phyloP scores from a whole-genome alignment of 2,888 invertebrate species.

The Flexamia atlantica region DNA sequence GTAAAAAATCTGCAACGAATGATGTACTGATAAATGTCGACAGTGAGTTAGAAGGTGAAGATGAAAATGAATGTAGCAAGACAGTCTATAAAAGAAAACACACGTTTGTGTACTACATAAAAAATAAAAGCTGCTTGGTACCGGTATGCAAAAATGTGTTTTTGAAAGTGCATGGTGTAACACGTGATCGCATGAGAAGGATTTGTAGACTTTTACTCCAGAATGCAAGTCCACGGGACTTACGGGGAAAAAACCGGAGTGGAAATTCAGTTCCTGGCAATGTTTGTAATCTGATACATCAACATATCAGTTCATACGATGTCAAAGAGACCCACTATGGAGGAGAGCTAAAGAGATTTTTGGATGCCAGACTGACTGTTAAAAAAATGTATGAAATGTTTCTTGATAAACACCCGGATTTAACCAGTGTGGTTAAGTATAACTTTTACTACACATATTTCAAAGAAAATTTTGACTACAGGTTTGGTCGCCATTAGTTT shows the following conservation, averaged over 20 bases:
- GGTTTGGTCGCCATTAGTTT: conserved; percentile 69
- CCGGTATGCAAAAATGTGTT: conserved; percentile 15
- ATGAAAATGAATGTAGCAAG: not conserved
- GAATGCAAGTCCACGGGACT: conserved; percentile 52
- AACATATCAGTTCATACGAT: conserved; percentile 51
- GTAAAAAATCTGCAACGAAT: conserved; percentile 12
- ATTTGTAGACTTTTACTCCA: conserved; percentile 54
- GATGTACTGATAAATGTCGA: not conserved
- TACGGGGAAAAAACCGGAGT: conserved; percentile 59
- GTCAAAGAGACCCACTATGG: conserved; percentile 67
- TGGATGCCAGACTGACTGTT: conserved; percentile 69
- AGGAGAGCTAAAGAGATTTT: conserved; percentile 63
- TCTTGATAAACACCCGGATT: conserved; percentile 67
- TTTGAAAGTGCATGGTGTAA: conserved; percentile 47
- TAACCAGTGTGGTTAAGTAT: conserved; percentile 68
- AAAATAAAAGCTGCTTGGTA: not conserved
- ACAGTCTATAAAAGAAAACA: conserved; percentile 47
- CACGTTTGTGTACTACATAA: conserved; percentile 37
- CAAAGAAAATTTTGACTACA: conserved; percentile 68
- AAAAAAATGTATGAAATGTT: conserved; percentile 70
- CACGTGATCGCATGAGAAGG: conserved; percentile 38
- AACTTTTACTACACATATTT: conserved; percentile 69
- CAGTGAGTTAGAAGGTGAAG: conserved; percentile 28
- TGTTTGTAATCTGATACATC: conserved; percentile 54
- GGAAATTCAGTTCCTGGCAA: conserved; percentile 49